Conservation (phyloP, 2,888 invertebrate species). For the Therioaphis trifolii region DNA sequence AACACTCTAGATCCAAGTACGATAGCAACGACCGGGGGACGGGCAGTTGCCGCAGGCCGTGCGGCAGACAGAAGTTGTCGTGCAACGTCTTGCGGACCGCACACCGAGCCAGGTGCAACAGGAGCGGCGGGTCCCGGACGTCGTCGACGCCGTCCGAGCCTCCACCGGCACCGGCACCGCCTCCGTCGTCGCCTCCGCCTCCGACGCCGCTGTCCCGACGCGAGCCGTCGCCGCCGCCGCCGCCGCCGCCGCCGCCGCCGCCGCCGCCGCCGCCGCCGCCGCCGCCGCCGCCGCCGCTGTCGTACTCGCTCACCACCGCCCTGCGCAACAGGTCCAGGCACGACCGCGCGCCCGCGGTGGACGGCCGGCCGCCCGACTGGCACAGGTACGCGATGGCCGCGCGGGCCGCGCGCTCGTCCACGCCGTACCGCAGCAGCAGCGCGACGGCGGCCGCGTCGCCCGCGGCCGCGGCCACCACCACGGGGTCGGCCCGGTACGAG, state of each 20-base stretch:
- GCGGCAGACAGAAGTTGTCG: constrained; percentile 79
- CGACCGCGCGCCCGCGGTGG: constrained; percentile 67
- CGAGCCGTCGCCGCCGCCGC: constrained; percentile 68
- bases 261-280: too few species aligned
- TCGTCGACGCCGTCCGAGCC: constrained; percentile 68
- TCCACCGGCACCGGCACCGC: too few species aligned
- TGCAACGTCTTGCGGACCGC: constrained; percentile 76
- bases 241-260: constrained; percentile 65
- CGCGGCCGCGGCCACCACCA: constrained; percentile 80
- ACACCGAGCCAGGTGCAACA: constrained; percentile 83
- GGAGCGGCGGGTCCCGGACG: constrained; percentile 72
- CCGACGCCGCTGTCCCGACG: too few species aligned
- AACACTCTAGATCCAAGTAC: constrained; percentile 76
- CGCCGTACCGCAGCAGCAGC: constrained; percentile 74
- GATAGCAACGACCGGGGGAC: constrained; percentile 76
- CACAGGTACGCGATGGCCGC: constrained; percentile 71
- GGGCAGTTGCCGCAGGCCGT: constrained; percentile 76
- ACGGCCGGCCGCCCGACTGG: constrained; percentile 71
- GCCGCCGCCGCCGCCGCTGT: constrained; percentile 68
- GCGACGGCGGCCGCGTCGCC: constrained; percentile 80
- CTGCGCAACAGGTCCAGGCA: constrained; percentile 76
- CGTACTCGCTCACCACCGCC: constrained; percentile 75
- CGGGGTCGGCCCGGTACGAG: constrained; percentile 81
- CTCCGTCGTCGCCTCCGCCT: too few species aligned
- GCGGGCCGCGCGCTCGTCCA: constrained; percentile 69